Evolutionary conservation across 2,888 invertebrate species (phyloP).

Genomic region (Tortrix viridana): DNA sequence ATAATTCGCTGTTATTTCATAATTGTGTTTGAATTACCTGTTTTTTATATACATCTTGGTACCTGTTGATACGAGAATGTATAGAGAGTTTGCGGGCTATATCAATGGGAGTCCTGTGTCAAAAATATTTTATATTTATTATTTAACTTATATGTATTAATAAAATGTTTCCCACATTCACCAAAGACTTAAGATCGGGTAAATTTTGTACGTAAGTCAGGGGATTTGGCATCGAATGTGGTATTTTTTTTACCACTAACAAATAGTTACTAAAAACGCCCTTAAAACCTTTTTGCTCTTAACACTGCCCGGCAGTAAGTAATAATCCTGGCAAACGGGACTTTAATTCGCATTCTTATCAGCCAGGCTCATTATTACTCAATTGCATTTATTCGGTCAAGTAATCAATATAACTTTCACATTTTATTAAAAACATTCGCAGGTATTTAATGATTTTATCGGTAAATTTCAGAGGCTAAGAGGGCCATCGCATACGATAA

Average conservation of each 20-base stretch:
- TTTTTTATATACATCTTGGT: too few species aligned
- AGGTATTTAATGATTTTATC: conserved; percentile 13
- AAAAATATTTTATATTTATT: too few species aligned
- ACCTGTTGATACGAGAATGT: too few species aligned
- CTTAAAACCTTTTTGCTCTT: background rate
- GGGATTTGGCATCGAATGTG: too few species aligned
- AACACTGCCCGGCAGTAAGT: background rate
- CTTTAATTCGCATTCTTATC: conserved; percentile 13
- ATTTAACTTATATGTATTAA: too few species aligned
- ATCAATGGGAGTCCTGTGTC: too few species aligned
- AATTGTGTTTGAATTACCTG: too few species aligned
- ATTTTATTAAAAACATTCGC: conserved; percentile 21
- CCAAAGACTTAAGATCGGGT: too few species aligned
- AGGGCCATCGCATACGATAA: background rate
- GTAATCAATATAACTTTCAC: conserved; percentile 30
- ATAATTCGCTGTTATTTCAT: too few species aligned
- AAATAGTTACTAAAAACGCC: background rate
- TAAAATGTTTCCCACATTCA: too few species aligned
- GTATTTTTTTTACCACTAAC: background rate
- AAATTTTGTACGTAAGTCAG: too few species aligned
- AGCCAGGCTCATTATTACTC: conserved; percentile 24
- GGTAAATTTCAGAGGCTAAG: conserved; percentile 5
- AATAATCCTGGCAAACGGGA: conserved; percentile 7
- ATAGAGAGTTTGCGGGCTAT: too few species aligned
- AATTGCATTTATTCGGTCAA: conserved; percentile 24